Conservation (phyloP, 1,140 invertebrate species). For the Euwallacea similis region DNA sequence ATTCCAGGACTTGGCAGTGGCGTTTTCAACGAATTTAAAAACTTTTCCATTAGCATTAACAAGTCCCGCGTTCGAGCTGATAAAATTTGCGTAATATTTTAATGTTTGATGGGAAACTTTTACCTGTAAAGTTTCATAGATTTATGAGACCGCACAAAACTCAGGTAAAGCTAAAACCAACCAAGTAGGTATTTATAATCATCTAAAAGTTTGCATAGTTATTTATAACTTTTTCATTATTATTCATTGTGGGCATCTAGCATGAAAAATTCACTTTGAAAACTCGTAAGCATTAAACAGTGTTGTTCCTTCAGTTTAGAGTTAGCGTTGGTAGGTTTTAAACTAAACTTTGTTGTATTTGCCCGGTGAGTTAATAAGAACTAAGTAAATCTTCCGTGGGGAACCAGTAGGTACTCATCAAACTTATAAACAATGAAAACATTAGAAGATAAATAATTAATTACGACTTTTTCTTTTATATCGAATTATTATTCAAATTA, state of each 20-base stretch:
- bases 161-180: constrained; percentile 16
- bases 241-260: constrained; percentile 3
- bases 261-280: not conserved
- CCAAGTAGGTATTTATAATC: constrained; percentile 17
- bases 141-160: constrained; percentile 12
- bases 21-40: constrained; percentile 5
- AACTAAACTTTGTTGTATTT: too few relatives aligned
- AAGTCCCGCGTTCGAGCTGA: not conserved
- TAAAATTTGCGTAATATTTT: constrained; percentile 12
- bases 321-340: too few relatives aligned
- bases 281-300: not conserved
- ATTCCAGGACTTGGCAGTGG: constrained; percentile 12
- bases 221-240: constrained; percentile 18
- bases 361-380: too few relatives aligned
- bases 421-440: too few relatives aligned
- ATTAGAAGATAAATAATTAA: too few relatives aligned
- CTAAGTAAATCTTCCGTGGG: too few relatives aligned
- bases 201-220: constrained; percentile 26
- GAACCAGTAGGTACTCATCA: too few relatives aligned
- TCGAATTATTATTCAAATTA: too few relatives aligned
- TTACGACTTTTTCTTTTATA: too few relatives aligned
- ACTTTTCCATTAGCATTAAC: constrained; percentile 18
- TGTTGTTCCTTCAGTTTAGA: not conserved
- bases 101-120: constrained; percentile 22
- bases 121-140: constrained; percentile 24